Conservation (phyloP, 2,797 vertebrate species). For the Brotula barbata region DNA sequence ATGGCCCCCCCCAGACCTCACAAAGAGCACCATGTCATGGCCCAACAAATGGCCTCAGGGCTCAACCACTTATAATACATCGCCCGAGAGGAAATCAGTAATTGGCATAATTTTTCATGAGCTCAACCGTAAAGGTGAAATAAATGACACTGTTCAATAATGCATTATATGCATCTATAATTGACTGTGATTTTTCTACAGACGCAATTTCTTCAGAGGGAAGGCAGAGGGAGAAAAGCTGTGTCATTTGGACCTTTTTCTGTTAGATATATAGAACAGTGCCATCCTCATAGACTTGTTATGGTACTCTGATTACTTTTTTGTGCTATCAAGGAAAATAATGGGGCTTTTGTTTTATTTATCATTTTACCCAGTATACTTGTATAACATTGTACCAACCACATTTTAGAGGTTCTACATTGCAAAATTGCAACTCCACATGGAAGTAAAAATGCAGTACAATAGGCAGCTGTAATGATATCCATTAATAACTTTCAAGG, state of each 20-base stretch:
- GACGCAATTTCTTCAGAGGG: slow-evolving; percentile 37
- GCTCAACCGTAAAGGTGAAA: slow-evolving; percentile 89
- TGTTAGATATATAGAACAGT: no score
- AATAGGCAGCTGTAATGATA: no score
- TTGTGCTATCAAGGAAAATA: no score
- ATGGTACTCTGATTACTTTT: no score
- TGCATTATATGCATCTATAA: slow-evolving; percentile 91
- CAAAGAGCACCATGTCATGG: slow-evolving; percentile 69
- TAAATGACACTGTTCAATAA: slow-evolving; percentile 95
- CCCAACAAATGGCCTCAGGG: slow-evolving; percentile 77
- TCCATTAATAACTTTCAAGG: no score
- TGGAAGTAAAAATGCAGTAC: no score
- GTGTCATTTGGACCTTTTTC: slow-evolving; percentile 74
- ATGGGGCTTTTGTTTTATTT: no score
- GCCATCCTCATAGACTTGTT: no score
- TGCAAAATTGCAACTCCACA: no score
- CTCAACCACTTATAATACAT: slow-evolving; percentile 75
- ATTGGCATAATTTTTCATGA: slow-evolving; percentile 95
- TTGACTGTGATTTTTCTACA: slow-evolving; percentile 79
- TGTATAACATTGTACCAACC: no score
- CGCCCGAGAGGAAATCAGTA: slow-evolving; percentile 87
- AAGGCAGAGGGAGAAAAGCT: slow-evolving; percentile 61
- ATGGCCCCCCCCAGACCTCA: slow-evolving; percentile 49
- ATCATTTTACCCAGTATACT: no score
- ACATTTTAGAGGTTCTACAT: no score